phyloP scores from a whole-genome alignment of 2,797 vertebrate species.

The Acipenser ruthenus region DNA sequence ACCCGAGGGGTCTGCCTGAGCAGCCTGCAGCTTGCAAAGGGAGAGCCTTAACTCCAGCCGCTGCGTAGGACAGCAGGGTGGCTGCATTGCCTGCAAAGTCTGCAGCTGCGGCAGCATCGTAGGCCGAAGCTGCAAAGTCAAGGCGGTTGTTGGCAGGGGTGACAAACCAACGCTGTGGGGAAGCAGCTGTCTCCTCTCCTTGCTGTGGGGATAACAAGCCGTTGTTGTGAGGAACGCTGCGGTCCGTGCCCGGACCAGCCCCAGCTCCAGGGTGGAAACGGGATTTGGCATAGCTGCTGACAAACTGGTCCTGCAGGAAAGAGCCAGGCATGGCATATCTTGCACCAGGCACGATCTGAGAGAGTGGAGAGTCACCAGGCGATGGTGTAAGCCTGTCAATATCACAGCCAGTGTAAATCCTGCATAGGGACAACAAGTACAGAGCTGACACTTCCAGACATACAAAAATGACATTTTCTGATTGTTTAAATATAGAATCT shows the following conservation, averaged over 20 bases:
- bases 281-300: conserved; percentile 98
- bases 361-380: conserved; percentile 94
- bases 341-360: conserved; percentile 92
- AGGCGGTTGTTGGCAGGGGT: conserved; percentile 96
- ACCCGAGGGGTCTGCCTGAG: conserved; percentile 86
- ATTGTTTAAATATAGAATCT: background rate
- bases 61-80: conserved; percentile 94
- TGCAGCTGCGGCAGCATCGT: conserved; percentile 84
- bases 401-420: conserved; percentile 98
- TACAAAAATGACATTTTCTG: background rate
- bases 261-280: conserved; percentile 86
- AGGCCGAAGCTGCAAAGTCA: conserved; percentile 96
- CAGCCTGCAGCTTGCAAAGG: conserved; percentile 86
- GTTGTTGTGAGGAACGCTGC: conserved; percentile 95
- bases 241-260: conserved; percentile 84
- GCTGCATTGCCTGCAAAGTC: conserved; percentile 97
- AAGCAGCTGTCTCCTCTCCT: conserved; percentile 90
- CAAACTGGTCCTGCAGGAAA: conserved; percentile 98
- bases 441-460: too few relatives aligned
- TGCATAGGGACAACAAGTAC: conserved; percentile 48
- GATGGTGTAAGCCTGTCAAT: conserved; percentile 96
- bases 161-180: conserved; percentile 98
- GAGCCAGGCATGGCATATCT: conserved; percentile 96
- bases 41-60: conserved; percentile 93
- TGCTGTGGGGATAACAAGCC: conserved; percentile 97